Evolutionary conservation across 2,113 vertebrate species (phyloP).

Genomic region (Oreamnos americanus): DNA sequence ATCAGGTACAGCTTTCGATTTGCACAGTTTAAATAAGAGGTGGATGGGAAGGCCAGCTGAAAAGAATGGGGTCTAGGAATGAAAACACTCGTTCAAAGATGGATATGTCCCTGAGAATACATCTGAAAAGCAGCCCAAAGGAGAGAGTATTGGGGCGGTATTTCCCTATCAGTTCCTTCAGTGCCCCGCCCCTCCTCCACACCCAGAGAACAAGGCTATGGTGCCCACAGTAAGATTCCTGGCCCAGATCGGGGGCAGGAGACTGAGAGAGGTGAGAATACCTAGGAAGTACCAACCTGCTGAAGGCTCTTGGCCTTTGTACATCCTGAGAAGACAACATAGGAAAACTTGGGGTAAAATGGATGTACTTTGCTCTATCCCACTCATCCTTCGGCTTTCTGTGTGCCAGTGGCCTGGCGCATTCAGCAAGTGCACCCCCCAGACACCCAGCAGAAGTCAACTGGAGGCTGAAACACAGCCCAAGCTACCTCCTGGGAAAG

Average conservation of each 20-base stretch:
- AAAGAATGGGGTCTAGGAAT: not conserved
- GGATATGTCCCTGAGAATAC: not conserved
- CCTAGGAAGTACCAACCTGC: accelerated
- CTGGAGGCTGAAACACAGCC: not conserved
- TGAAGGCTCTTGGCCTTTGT: not conserved
- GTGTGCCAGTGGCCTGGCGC: conserved; percentile 45
- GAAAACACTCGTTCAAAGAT: not conserved
- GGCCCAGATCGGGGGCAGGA: not conserved
- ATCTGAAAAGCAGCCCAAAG: not conserved
- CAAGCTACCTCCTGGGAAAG: conserved; percentile 65
- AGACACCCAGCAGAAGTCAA: conserved; percentile 49
- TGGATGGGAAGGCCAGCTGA: not conserved
- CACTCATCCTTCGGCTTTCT: not conserved
- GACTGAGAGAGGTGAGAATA: not conserved
- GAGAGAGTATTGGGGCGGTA: accelerated
- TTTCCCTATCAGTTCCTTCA: not conserved
- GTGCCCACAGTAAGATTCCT: not conserved
- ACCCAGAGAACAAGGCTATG: not conserved
- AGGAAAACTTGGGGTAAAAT: not conserved
- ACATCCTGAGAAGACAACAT: not conserved
- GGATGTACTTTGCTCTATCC: not conserved
- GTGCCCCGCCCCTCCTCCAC: not conserved
- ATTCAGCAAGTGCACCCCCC: conserved; percentile 37
- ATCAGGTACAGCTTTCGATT: conserved; percentile 60
- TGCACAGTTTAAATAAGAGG: conserved; percentile 62